Base-by-base conservation (phyloP, 2,113 vertebrate species). In the Scopus umbretta region DNA sequence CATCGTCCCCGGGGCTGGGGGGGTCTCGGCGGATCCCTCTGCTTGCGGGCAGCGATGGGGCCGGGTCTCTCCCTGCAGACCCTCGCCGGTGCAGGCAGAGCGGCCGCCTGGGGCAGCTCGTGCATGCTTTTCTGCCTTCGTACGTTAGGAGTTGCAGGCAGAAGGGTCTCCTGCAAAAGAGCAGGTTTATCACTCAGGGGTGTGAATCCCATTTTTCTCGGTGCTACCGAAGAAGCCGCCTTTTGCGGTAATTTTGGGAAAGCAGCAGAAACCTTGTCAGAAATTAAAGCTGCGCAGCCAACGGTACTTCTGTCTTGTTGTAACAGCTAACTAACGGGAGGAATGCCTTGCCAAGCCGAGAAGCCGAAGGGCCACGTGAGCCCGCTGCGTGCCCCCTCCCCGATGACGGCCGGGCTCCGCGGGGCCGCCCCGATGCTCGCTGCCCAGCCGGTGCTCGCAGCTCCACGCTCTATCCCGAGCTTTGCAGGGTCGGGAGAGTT, bases 381-480 rank as follows among this genome's bases (percentile, higher is more conserved):
- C 23, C 58, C 80, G 1, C 27, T 0, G 2, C 5, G 22, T 40
- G 56, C 62, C 52, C 62, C 63, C 49, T 87, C 72, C 80, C 55
- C 5, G 1, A 0, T 8, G 49, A 2, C 6, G 4, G 9, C 43
- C 0, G 1, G 7, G 43, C 62, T 45, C 72, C 1, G 0, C 5
- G 70, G 47, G 38, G 26, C 76, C 10, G 34, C 81, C 62, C 40
- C 7, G 11, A 38, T 2, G 15, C 68, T 25, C 3, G 2, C 36
- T 27, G 34, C 70, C 58, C n/a, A n/a, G n/a, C 47, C 1, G 0
- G 34, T 23, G 56, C 72, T 56, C 27, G 2, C 62, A 47, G 66
- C 89, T 79, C 70, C 0, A 1, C 2, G 13, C 43, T 27, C 38
- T 19, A 12, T 10, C 45, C 59, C 0, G 2, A 29, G 72, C 42